A percentile compares a stretch with the other conserved stretches of the same genome.
Evolutionary conservation across 2,797 vertebrate species (phyloP).

Genomic region (Enteromius fasciolatus): DNA sequence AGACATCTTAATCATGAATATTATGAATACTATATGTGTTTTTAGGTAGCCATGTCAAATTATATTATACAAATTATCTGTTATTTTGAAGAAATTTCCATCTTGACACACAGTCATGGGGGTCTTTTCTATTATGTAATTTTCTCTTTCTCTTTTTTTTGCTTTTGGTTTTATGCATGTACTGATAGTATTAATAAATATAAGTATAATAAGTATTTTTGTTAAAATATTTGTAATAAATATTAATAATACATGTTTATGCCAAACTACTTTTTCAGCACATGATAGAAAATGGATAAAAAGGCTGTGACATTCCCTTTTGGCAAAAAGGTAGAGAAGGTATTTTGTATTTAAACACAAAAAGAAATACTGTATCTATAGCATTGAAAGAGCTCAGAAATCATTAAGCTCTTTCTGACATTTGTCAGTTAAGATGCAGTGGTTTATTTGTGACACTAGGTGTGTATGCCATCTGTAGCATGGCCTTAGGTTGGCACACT

Average conservation of each 20-base stretch:
- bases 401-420: neutral
- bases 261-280: neutral
- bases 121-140: no score
- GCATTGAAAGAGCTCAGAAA: neutral
- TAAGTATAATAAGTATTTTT: neutral
- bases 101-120: no score
- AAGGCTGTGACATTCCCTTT: neutral
- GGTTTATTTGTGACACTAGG: constrained; percentile 16
- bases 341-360: neutral
- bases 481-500: constrained; percentile 46
- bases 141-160: neutral
- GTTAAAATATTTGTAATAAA: neutral
- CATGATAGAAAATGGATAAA: neutral
- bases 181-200: neutral
- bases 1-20: neutral
- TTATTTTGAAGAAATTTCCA: no score
- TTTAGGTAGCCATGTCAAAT: neutral
- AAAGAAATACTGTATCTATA: neutral
- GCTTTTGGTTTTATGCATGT: neutral
- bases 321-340: neutral
- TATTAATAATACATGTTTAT: neutral
- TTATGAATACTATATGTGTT: neutral
- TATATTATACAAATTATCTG: neutral
- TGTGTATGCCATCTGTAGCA: constrained; percentile 12
- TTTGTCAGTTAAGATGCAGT: neutral